Percentiles rank a stretch among this genome's conserved stretches.
phyloP scores from a whole-genome alignment of 2,888 invertebrate genomes.

The Abscondita cerata region DNA sequence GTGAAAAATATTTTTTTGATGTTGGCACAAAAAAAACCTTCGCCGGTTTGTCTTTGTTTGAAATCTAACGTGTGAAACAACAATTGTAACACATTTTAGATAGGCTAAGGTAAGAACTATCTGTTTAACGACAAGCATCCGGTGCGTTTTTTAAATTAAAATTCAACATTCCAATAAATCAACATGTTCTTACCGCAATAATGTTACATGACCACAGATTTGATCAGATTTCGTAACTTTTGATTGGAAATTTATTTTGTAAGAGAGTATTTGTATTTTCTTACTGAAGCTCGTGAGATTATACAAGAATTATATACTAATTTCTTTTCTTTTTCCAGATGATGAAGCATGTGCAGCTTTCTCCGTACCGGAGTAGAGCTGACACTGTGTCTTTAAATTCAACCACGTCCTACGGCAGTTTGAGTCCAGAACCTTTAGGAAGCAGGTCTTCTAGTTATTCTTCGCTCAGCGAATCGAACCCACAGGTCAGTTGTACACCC shows the following conservation, averaged over 20 bases:
- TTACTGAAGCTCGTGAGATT: no score
- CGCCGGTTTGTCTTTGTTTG: no score
- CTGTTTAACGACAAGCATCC: constrained; percentile 8
- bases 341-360: constrained; percentile 92
- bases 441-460: constrained; percentile 73
- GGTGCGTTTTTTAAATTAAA: constrained; percentile 12
- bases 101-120: neutral
- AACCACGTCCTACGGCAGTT: constrained; percentile 74
- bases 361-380: constrained; percentile 82
- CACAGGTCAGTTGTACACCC: constrained; percentile 52
- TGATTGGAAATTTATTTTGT: no score
- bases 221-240: constrained; percentile 19
- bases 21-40: no score
- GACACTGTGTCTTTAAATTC: constrained; percentile 85
- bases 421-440: constrained; percentile 74
- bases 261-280: no score
- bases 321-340: constrained; percentile 62
- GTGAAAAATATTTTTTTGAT: no score
- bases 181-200: neutral
- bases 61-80: no score
- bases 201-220: constrained; percentile 11
- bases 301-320: neutral
- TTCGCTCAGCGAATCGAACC: constrained; percentile 65
- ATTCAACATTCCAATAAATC: constrained; percentile 1
- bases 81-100: neutral